Base-by-base conservation (phyloP, 1,140 invertebrate genomes). In the Drosophila setifemur region DNA sequence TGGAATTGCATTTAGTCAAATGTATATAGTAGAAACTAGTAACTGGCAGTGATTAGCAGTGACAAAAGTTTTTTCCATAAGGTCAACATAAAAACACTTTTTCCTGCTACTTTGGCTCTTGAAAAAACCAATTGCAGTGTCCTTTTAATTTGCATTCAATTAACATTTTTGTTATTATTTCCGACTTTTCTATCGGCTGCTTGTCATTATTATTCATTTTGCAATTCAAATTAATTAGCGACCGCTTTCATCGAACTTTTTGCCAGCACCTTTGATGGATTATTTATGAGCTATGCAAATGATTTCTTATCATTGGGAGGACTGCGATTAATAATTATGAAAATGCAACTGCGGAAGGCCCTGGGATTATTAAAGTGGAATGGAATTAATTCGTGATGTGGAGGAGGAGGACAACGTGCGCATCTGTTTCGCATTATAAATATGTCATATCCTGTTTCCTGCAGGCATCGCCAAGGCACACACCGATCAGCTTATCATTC, bases 361-460 rank as follows among this genome's bases (percentile, higher is more conserved):
- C 43, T 40, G 43, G 31, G 33, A 16, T 40, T 48, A 53, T 68
- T 23, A 54, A 43, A 50, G 19, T 43, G 48, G 39, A 70, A 66
- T 63, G 47, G 74, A 58, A 73, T 70, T 49, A 58, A 61, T 58
- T 58, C 21, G 39, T 47, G 40, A 71, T 74, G 45, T 69, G 29
- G 21, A 40, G n/a, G n/a, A 14, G 25, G 12, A 23, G 12, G 23
- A 37, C 81, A 60, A 76, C 54, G 44, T 53, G 66, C 63, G 71
- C 83, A 87, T 88, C 83, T 87, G 83, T 69, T 88, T 58, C 70
- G 52, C 70, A 88, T 87, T 87, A 87, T 64, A 64, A 87, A 87
- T 82, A 88, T 87, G 83, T 78, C 83, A 88, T 83, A 88, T 87
- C 83, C 83, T 88, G 83, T 76, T 85, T 86, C 81, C 79, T 85